Evolutionary conservation across 2,797 vertebrate species (phyloP), one percentile per base, ranked within the genome.

Genomic region (Limnodromus scolopaceus): DNA sequence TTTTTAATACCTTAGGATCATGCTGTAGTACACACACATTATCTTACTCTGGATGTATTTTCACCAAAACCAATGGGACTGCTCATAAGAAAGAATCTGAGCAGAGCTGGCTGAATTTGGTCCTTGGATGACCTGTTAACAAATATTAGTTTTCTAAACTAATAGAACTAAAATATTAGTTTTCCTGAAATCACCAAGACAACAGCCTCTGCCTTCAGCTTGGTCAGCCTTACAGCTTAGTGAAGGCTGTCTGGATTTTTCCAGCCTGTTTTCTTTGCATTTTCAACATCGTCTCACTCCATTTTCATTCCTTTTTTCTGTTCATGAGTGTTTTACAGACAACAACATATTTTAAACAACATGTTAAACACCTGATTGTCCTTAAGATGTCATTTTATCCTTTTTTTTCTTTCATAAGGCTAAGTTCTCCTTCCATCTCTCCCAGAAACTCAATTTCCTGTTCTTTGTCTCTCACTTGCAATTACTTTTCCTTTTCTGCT

Each of bases 131-230:
- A 76, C 48, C n/a, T 22, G 17, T 16, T 19, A 60, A 53, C 9
- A 61, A 65, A 76, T 32, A 39, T 0, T 28, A 1, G 2, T 30
- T 88, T 80, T 81, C 19, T n/a, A n/a, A n/a, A n/a, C n/a, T n/a
- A n/a, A n/a, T n/a, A n/a, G n/a, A n/a, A n/a, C n/a, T n/a, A 2
- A 61, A 65, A 76, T 32, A 39, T 0, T 28, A 1, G 2, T 30
- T 88, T 80, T 81, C 19, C 16, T 60, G 32, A 75, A 88, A 81
- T 60, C 14, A 82, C 5, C 23, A 48, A 48, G 28, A 49, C 5
- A 46, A 27, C 5, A 49, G 3, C 7, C 20, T 38, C n/a, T 69
- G 11, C 28, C 16, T 68, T 64, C 23, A n/a, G 30, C 43, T 23
- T 54, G 11, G 3, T 48, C 30, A 76, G 22, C 6, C 13, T 57